Percentiles rank a stretch among this genome's conserved stretches.
Evolutionary conservation across 2,113 vertebrate species (phyloP).

Genomic region (Procavia capensis): DNA sequence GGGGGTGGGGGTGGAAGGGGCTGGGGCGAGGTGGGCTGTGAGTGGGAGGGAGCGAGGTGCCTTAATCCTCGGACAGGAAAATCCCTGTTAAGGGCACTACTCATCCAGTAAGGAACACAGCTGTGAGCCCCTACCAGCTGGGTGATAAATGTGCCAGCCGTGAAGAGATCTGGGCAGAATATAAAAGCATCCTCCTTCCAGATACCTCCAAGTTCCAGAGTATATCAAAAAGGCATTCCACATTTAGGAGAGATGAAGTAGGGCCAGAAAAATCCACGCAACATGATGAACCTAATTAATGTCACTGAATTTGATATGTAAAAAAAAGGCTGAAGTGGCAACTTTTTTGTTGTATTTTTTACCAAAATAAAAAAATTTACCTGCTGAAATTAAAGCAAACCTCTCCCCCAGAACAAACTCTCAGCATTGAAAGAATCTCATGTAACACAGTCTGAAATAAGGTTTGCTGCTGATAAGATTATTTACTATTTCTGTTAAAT

Average conservation of each 20-base stretch:
- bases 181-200: not conserved
- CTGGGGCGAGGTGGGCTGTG: no score
- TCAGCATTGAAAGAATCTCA: slow-evolving; percentile 3
- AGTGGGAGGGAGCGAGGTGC: not conserved
- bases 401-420: not conserved
- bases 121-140: not conserved
- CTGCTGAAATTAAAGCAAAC: not conserved
- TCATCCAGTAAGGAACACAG: not conserved
- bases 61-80: not conserved
- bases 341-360: not conserved
- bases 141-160: not conserved
- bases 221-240: not conserved
- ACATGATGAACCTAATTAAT: not conserved
- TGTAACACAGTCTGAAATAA: not conserved
- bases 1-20: no score
- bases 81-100: slow-evolving; percentile 28
- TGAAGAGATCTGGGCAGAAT: not conserved
- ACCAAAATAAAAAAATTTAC: no score
- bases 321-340: not conserved
- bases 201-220: not conserved
- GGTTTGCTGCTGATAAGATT: not conserved
- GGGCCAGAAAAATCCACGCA: not conserved
- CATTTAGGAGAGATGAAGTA: not conserved
- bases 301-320: not conserved
- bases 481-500: not conserved